Base-by-base conservation (phyloP, 92 coral and sea anemone genomes). In the Porites evermanni region DNA sequence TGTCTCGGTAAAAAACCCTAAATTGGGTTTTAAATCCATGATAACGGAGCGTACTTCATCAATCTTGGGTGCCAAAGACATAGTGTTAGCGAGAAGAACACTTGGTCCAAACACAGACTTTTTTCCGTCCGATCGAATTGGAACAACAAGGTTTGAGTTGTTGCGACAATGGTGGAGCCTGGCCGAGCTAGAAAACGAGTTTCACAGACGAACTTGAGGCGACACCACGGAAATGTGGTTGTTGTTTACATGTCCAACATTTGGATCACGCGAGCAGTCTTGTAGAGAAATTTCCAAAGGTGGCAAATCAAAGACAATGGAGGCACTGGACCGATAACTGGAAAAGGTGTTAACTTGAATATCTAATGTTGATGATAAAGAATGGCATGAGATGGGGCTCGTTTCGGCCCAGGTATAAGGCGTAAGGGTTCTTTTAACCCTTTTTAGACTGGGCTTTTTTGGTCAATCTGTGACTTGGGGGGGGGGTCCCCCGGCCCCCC, bases 181-280 rank as follows among this genome's bases (percentile, higher is more conserved):
- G 68, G 17, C 68, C 68, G 68, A 64, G 68, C 68, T 12, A 13
- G 68, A 64, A 64, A 64, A 64, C 68, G 68, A 64, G 68, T 12
- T 64, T 64, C 68, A 18, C 68, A 64, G 81, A 71, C 74, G 29
- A 73, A 75, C 56, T 16, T 84, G 47, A 72, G 75, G 32, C 88
- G 80, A 74, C 56, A 72, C 20, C 73, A 74, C 50, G 81, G 77
- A 24, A 84, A 63, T 64, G 77, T 72, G 32, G 80, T 74, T 21
- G 72, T 61, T 20, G 88, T 79, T 61, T 84, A 84, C 70, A 24
- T 64, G 67, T 60, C 88, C 67, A 74, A 60, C 38, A 75, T 84
- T 38, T n/a, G 29, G 44, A 29, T 74, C 81, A 84, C 75, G 80
- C 75, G 77, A 84, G 88, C 80, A 50, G 20, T 52, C 47, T 64